Percentiles rank a stretch among this genome's conserved stretches.
Evolutionary conservation across 2,113 vertebrate species (phyloP).

Genomic region (Syngnathus typhle): DNA sequence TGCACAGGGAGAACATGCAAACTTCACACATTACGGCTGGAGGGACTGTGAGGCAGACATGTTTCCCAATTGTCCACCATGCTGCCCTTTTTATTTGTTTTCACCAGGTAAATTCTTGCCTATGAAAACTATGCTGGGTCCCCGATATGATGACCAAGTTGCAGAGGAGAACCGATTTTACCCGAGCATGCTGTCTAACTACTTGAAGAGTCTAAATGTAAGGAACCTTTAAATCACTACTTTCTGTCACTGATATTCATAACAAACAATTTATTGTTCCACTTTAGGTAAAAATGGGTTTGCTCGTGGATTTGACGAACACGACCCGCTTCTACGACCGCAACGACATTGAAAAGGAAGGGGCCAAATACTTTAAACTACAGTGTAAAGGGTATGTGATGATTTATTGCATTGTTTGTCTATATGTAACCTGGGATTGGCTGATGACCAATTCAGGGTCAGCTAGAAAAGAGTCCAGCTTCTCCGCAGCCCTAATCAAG

Average conservation of each 20-base stretch:
- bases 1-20: background rate
- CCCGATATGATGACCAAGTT: conserved; percentile 91
- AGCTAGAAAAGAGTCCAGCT: background rate
- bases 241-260: background rate
- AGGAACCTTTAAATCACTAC: conserved; percentile 15
- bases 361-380: conserved; percentile 90
- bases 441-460: background rate
- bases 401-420: background rate
- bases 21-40: background rate
- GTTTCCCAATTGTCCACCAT: background rate
- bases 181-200: conserved; percentile 93
- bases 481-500: too few relatives aligned
- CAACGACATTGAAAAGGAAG: conserved; percentile 91
- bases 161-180: conserved; percentile 92
- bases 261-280: background rate
- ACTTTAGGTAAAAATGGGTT: conserved; percentile 92
- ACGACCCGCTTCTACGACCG: conserved; percentile 93
- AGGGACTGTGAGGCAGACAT: background rate
- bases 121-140: conserved; percentile 96
- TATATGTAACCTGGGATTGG: background rate
- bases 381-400: conserved; percentile 87
- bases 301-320: conserved; percentile 94
- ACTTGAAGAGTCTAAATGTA: conserved; percentile 95
- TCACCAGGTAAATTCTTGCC: conserved; percentile 88
- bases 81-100: background rate